Conservation (phyloP, 2,888 invertebrate genomes). For the Xylophagus ater region DNA sequence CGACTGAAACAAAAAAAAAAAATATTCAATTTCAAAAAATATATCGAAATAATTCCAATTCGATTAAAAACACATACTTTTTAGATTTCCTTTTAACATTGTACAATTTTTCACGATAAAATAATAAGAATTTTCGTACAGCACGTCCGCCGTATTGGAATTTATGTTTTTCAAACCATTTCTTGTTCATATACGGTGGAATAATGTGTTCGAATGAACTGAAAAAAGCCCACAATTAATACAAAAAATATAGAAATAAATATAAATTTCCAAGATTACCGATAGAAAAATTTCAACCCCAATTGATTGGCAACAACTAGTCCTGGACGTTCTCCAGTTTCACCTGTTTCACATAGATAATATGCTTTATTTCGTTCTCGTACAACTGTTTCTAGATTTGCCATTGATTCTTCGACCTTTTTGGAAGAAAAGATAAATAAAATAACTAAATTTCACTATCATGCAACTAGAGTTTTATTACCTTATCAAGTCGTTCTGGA, state of each 20-base stretch:
- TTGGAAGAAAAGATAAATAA: background rate
- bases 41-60: background rate
- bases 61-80: constrained; percentile 37
- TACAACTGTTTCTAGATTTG: constrained; percentile 79
- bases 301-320: constrained; percentile 47
- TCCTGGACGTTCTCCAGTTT: constrained; percentile 65
- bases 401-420: constrained; percentile 82
- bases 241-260: constrained; percentile 9
- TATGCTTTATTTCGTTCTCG: constrained; percentile 88
- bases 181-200: constrained; percentile 54
- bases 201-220: constrained; percentile 50
- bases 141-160: constrained; percentile 48
- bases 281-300: constrained; percentile 49
- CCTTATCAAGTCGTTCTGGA: constrained; percentile 89
- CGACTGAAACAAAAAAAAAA: constrained; percentile 37
- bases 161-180: constrained; percentile 49
- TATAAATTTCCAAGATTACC: constrained; percentile 23
- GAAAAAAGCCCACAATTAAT: too few species aligned
- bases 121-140: constrained; percentile 48
- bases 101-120: constrained; percentile 55
- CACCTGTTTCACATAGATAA: constrained; percentile 78
- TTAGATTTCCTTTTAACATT: constrained; percentile 45
- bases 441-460: constrained; percentile 1
- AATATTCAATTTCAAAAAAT: constrained; percentile 2
- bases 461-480: constrained; percentile 21